Percentiles rank a stretch among this genome's conserved stretches.
Conservation (phyloP, 35 echinoderm and acorn worm genomes). For the Apostichopus japonicus region DNA sequence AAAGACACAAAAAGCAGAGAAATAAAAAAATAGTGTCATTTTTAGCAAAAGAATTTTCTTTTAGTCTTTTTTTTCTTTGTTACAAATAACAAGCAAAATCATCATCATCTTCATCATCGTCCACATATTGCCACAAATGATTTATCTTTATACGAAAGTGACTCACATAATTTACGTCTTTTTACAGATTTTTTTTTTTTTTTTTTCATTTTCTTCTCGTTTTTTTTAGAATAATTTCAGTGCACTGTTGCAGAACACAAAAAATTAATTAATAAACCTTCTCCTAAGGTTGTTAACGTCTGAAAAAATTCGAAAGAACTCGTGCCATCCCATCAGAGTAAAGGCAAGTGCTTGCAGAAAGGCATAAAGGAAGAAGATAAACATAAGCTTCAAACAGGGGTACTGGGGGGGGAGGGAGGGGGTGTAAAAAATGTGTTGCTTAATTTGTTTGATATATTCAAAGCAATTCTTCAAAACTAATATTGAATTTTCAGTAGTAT, state of each 20-base stretch:
- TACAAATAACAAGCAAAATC: constrained; percentile 40
- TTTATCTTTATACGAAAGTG: constrained; percentile 32
- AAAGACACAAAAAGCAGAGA: neutral
- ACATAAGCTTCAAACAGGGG: too few species aligned
- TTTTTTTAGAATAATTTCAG: neutral
- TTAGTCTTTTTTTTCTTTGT: constrained; percentile 22
- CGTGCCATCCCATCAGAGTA: neutral
- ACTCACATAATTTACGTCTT: constrained; percentile 29
- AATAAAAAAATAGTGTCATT: neutral
- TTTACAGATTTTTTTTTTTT: neutral
- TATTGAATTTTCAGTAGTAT: too few species aligned
- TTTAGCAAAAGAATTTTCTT: constrained; percentile 18
- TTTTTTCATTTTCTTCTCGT: neutral
- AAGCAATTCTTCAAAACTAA: too few species aligned
- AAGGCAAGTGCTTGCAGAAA: neutral
- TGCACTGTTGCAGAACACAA: neutral
- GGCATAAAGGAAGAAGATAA: neutral
- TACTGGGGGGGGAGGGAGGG: too few species aligned
- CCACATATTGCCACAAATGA: constrained; percentile 41
- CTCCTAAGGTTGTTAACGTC: neutral
- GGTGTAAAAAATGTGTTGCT: too few species aligned
- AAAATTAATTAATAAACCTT: neutral
- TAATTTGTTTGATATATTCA: too few species aligned
- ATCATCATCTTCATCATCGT: neutral
- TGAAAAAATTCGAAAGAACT: neutral